These are phyloP conservation scores for Scaptodrosophila lebanonensis DNA, from an alignment of 1,140 invertebrate species.

Conservation along the genomic window DNA sequence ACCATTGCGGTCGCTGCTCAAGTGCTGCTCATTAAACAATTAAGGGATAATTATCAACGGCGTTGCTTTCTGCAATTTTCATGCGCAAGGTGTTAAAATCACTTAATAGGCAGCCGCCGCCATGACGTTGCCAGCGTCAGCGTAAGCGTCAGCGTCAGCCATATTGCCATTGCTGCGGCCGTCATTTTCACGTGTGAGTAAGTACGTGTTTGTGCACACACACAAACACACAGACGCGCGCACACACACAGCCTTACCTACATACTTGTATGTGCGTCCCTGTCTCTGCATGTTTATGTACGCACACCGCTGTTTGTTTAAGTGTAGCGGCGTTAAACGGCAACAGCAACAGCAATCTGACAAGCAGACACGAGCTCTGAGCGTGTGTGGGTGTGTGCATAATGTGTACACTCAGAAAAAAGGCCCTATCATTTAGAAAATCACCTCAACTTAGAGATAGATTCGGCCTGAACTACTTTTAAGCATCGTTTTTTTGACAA, in stretches of 20 bases:
- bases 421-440: no score
- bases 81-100: constrained; percentile 74
- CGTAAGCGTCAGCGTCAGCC: not conserved
- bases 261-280: constrained; percentile 7
- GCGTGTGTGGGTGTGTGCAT: constrained; percentile 32
- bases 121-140: constrained; percentile 27
- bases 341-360: no score
- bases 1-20: constrained; percentile 38
- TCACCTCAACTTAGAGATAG: no score
- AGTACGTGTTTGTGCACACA: not conserved
- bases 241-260: no score
- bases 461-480: no score
- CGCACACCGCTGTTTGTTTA: constrained; percentile 72
- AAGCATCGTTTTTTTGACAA: no score
- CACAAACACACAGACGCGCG: no score
- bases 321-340: constrained; percentile 72
- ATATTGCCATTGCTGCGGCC: constrained; percentile 16
- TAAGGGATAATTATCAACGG: constrained; percentile 73
- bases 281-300: constrained; percentile 42
- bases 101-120: constrained; percentile 63
- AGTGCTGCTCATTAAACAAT: constrained; percentile 74
- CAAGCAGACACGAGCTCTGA: constrained; percentile 39
- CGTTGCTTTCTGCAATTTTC: constrained; percentile 73
- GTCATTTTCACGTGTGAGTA: constrained; percentile 33
- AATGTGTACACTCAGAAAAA: no score